These are phyloP conservation scores for Proteles cristata DNA, from an alignment of 2,113 vertebrate genomes.

Conservation along the genomic window DNA sequence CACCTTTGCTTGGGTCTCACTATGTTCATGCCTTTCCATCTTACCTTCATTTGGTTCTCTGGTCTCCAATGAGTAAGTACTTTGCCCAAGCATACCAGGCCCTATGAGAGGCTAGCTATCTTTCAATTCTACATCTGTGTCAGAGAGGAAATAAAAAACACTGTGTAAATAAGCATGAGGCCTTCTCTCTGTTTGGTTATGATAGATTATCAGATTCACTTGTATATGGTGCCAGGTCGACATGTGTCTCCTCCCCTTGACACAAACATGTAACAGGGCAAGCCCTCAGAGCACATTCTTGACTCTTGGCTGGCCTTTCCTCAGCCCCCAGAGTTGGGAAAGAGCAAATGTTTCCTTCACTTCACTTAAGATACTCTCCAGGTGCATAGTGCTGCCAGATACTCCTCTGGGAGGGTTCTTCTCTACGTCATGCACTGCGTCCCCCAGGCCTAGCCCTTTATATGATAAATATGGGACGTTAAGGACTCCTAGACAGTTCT, in stretches of 20 bases:
- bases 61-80: neutral
- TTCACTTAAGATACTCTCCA: neutral
- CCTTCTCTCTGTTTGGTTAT: neutral
- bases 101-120: neutral
- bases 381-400: neutral
- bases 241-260: neutral
- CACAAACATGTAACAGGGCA: neutral
- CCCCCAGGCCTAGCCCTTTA: neutral
- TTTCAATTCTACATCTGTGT: neutral
- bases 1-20: neutral
- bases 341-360: neutral
- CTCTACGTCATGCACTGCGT: neutral
- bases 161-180: neutral
- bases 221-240: neutral
- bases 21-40: neutral
- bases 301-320: neutral
- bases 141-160: constrained; percentile 28
- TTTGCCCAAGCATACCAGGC: neutral
- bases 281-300: neutral
- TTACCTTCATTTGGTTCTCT: neutral
- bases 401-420: neutral
- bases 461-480: neutral
- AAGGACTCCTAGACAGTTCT: neutral
- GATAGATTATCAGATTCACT: constrained; percentile 39
- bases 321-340: neutral